Evolutionary conservation across 2,113 vertebrate species (phyloP).

Genomic region (Ammodytes marinus): DNA sequence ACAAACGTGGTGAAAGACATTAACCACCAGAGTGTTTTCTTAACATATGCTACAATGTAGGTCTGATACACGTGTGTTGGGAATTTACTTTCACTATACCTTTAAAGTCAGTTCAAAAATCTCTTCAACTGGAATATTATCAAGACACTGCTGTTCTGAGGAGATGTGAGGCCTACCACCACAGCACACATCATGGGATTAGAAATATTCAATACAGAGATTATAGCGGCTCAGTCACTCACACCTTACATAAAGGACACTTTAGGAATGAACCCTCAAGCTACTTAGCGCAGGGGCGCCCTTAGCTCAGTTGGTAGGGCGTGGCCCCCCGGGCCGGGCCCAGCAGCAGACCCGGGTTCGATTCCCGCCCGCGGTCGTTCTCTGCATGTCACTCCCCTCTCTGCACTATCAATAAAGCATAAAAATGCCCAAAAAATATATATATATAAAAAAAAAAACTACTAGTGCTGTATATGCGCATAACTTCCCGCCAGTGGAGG

Average conservation of each 20-base stretch:
- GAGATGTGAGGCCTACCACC: conserved; percentile 8
- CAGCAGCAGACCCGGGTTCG: no score
- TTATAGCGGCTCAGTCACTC: conserved; percentile 29
- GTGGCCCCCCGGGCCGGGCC: no score
- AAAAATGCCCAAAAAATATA: no score
- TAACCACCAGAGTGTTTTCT: not conserved
- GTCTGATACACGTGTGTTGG: not conserved
- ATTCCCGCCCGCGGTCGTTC: no score
- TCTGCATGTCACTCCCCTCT: no score
- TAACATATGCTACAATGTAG: not conserved
- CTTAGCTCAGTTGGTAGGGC: no score
- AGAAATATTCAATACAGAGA: conserved; percentile 48
- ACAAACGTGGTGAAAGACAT: not conserved
- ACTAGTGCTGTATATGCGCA: no score
- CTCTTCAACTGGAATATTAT: not conserved
- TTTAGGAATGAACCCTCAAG: conserved; percentile 18
- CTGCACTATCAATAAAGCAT: no score
- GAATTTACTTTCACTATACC: not conserved
- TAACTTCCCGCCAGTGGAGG: not conserved
- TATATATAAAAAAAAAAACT: not conserved
- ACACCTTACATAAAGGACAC: conserved; percentile 57
- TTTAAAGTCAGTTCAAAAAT: not conserved
- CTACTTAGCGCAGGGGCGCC: no score
- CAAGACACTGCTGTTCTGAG: not conserved
- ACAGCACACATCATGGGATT: conserved; percentile 17